Base-by-base conservation (phyloP, 2,888 invertebrate genomes). In the Osmoderma eremita region DNA sequence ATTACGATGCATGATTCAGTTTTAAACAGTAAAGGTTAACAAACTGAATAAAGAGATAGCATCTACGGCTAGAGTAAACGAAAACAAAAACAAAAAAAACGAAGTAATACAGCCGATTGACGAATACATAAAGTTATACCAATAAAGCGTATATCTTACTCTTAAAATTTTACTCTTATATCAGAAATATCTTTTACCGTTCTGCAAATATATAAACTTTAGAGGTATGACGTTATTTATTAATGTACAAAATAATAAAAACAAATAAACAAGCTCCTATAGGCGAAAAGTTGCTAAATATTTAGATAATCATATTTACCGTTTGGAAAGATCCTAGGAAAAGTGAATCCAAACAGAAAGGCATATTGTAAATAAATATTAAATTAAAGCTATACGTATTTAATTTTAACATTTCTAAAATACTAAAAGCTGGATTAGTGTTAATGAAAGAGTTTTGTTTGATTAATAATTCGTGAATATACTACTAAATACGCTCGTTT, bases 31-130 rank as follows among this genome's bases (percentile, higher is more conserved):
- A 20, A 22, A 10, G 53, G 51, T 61, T 18, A 48, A 61, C 39
- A 67, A 66, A 66, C 65, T 38, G 71, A 71, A 22, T 24, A 24
- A 17, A 18, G n/a, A 17, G 30, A 30, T 30, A 61, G 58, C 58
- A 20, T 10, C 45, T 56, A 56, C 42, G 22, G 18, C 10, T 42
- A 56, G 30, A 30, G 10, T 30, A 30, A 30, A 8, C 30, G 6
- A 30, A 30, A 24, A 24, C 12, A 10, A 56, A 51, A 22, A 18
- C n/a, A 42, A 54, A 65, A 30, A 53, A 53, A 18, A 62, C 13
- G 13, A 39, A n/a, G n/a, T n/a, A n/a, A n/a, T n/a, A n/a, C n/a
- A n/a, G n/a, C n/a, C n/a, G n/a, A n/a, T n/a, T n/a, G n/a, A n/a
- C n/a, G 42, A 64, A 42, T 10, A n/a, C 42, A 45, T 54, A 39